Evolutionary conservation across 2,797 vertebrate species (phyloP), one percentile per base, ranked within the genome.

Genomic region (Pachyuromys duprasi): DNA sequence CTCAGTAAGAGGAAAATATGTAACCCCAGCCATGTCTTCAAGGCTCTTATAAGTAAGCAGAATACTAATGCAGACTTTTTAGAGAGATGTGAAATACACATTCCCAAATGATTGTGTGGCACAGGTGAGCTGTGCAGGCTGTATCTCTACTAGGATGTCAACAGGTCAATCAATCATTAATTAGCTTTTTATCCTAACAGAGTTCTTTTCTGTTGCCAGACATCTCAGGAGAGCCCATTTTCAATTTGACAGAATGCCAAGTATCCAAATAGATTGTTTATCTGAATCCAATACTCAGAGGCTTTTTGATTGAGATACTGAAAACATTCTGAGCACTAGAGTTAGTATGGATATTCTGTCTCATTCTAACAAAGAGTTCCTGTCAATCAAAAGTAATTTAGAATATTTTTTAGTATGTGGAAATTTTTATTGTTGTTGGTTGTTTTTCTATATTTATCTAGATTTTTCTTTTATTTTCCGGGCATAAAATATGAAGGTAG

Each of bases 101-200:
- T 90, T 92, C 75, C 86, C 83, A 89, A 90, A 80, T 63, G 63
- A 33, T 8, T 20, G 72, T 2, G 2, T 3, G 17, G 42, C 8
- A 69, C 28, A 75, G 45, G 69, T 89, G 60, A 96, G 53, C 9
- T 65, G 6, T 84, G 7, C 18, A 65, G 78, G 8, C 90, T 31
- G 8, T 42, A 42, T 63, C 65, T 82, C 72, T 78, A 89, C 53
- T 67, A 75, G 20, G 49, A 90, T 93, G 92, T 96, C 49, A 74
- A 17, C 57, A 87, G 75, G 74, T 90, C 96, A 96, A 91, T 96
- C 90, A 90, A 96, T 96, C 95, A 95, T 87, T 95, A 95, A 97
- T 95, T 97, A 95, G 87, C 78, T 83, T 96, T 74, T 92, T 45
- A 92, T 95, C 65, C 67, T 96, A 72, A 81, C 79, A 92, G 49